Base-by-base conservation (phyloP, 1,140 invertebrate genomes). In the Hyles vespertilio region DNA sequence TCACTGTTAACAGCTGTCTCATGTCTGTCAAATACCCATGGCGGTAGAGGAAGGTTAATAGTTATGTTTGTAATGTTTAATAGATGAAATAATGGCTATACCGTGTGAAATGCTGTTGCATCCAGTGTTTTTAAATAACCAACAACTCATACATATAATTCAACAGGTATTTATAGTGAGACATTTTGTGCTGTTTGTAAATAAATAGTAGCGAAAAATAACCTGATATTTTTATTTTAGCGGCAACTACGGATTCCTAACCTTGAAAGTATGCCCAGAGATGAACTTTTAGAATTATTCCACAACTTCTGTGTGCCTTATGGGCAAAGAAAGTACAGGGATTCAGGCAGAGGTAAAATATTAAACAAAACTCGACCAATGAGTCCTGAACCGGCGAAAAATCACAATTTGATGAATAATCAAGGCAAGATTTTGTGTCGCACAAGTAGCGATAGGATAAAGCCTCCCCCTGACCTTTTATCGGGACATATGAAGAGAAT, bases 301-400 rank as follows among this genome's bases (percentile, higher is more conserved):
- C 85, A 86, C 52, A 64, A 81, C 33, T 88, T 64, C 58, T 88
- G 83, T 64, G 75, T 88, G 5, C 85, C 85, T 6, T 81, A 83
- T 33, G 82, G 82, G 0, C 85, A 88, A 63, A 78, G 85, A 61
- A 82, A 72, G 46, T 82, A 84, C 45, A 76, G 78, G 59, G 85
- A 88, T 58, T 69, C 79, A 3, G 83, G 85, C 0, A 67, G 83
- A 65, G 83, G 81, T 2, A 84, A 78, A 66, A 52, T 84, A 9
- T 63, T 86, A 32, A 88, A 85, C 51, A 84, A 77, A 63, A 62
- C 62, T 40, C 67, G 85, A 4, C 73, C 78, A n/a, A 56, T 58
- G 1, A 80, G 75, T 50, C 77, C 81, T 1, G 77, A 84, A 40
- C 51, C 62, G 7, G 9, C 57, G n/a, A 50, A 54, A 32, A 76